Evolutionary conservation across 1,140 invertebrate genomes (phyloP).

Genomic region (Heliconius congener): DNA sequence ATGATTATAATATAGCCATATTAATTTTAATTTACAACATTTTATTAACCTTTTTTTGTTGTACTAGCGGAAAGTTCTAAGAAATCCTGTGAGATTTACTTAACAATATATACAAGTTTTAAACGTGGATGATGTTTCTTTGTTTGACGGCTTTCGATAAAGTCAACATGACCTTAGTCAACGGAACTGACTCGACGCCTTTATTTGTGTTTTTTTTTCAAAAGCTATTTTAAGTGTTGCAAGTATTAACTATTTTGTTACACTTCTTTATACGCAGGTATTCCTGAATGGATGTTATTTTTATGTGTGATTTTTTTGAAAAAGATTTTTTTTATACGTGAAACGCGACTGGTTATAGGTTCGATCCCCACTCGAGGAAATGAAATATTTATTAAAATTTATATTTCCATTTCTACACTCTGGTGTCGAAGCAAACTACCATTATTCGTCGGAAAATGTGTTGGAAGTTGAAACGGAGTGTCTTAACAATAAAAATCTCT

Average conservation of each 20-base stretch:
- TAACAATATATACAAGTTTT: conserved; percentile 68
- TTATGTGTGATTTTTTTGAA: not conserved
- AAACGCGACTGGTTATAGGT: too few species aligned
- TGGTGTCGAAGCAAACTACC: too few species aligned
- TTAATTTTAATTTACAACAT: too few species aligned
- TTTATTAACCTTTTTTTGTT: not conserved
- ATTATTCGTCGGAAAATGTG: too few species aligned
- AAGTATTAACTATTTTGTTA: not conserved
- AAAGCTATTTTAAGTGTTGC: conserved; percentile 61
- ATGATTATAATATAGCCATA: not conserved
- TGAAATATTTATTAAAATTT: too few species aligned
- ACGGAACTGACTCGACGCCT: conserved; percentile 60
- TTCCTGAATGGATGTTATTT: not conserved
- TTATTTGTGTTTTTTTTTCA: conserved; percentile 69
- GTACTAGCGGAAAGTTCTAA: conserved; percentile 39
- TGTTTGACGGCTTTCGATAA: conserved; percentile 77
- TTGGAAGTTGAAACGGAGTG: too few species aligned
- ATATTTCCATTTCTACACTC: too few species aligned
- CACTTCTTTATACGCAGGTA: not conserved
- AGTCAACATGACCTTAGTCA: conserved; percentile 71
- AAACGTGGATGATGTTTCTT: conserved; percentile 56
- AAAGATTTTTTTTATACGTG: not conserved
- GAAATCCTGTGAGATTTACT: conserved; percentile 66
- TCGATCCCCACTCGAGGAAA: too few species aligned
- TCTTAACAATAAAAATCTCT: too few species aligned